Conservation (phyloP, 2,797 vertebrate genomes). For the Eutrigla gurnardus region DNA sequence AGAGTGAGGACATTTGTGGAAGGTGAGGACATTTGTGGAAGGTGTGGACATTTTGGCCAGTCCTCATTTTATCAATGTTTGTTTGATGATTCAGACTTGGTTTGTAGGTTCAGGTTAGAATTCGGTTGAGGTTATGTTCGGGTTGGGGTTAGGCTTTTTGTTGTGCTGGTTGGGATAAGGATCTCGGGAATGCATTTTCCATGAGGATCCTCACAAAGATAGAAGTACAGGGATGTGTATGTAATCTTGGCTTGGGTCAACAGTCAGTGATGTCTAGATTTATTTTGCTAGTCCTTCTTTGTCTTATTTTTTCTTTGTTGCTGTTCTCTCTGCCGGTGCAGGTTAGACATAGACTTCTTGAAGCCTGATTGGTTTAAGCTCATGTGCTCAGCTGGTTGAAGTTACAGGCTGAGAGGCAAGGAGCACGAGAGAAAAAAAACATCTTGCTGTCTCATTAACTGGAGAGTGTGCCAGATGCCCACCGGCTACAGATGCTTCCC, state of each 20-base stretch:
- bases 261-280: conserved; percentile 38
- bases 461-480: conserved; percentile 73
- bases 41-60: not conserved
- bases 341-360: conserved; percentile 33
- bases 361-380: conserved; percentile 46
- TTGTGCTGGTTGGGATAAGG: not conserved
- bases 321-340: conserved; percentile 20
- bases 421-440: conserved; percentile 35
- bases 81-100: not conserved
- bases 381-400: conserved; percentile 51
- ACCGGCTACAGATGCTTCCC: conserved; percentile 67
- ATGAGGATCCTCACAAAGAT: not conserved
- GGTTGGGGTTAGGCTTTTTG: not conserved
- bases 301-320: conserved; percentile 29
- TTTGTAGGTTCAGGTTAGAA: not conserved
- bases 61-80: not conserved
- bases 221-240: not conserved
- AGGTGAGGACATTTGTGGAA: not conserved
- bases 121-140: not conserved
- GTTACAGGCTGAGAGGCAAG: conserved; percentile 35
- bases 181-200: not conserved
- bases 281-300: conserved; percentile 33
- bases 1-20: not conserved
- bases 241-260: conserved; percentile 38
- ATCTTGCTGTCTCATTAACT: conserved; percentile 77